Percentiles rank a stretch among this genome's conserved stretches.
Evolutionary conservation across 2,113 vertebrate species (phyloP).

Genomic region (Panthera tigris): DNA sequence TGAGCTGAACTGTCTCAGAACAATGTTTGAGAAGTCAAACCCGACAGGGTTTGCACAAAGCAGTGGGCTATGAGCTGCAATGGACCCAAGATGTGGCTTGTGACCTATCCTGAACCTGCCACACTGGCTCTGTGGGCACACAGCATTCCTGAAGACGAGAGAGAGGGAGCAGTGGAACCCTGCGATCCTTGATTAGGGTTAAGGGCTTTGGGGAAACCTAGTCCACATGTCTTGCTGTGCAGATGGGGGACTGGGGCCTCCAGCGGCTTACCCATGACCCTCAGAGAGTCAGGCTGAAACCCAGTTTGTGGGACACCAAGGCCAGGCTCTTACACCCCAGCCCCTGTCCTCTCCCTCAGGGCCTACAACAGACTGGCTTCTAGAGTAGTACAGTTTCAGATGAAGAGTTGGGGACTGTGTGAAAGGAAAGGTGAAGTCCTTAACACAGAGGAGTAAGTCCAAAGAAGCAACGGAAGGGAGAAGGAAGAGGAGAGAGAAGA

Average conservation of each 20-base stretch:
- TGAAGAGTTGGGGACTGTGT: neutral
- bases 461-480: neutral
- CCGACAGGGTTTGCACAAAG: neutral
- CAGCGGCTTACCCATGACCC: neutral
- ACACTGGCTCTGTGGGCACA: neutral
- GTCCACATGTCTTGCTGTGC: neutral
- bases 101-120: neutral
- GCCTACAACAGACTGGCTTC: neutral
- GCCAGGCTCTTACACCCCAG: neutral
- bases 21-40: neutral
- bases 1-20: neutral
- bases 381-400: neutral
- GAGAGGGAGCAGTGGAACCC: neutral
- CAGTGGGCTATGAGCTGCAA: neutral
- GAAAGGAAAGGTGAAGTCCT: neutral
- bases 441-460: neutral
- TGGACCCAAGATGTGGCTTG: neutral
- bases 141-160: neutral
- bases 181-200: neutral
- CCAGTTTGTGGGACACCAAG: neutral
- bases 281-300: neutral
- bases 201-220: neutral
- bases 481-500: neutral
- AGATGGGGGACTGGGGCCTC: neutral
- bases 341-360: neutral